Evolutionary conservation across 2,113 vertebrate genomes (phyloP), one percentile per base, ranked within the genome.

Genomic region (Mustelus asterias): DNA sequence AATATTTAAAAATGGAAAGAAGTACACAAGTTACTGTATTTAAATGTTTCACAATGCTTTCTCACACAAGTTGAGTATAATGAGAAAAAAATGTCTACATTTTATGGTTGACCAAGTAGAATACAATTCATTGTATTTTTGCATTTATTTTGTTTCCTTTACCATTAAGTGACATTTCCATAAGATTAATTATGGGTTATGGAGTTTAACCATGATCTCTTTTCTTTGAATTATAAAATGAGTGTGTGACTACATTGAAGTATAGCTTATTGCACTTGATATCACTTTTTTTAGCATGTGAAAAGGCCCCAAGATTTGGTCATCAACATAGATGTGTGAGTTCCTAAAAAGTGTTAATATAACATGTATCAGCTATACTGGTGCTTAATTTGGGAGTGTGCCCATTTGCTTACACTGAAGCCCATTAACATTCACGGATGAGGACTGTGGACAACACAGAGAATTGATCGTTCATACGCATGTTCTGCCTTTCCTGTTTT

Each of bases 181-280:
- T 72, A 26, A 94, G 41, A 94, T 94, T 94, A 37, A 72, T 72
- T 72, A 24, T 95, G 67, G 93, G 69, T 26, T 54, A 29, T 95
- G 44, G 69, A 95, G 94, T 95, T 95, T 54, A 76, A 18, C 44
- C 26, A 54, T 72, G 69, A 95, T 26, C 94, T 94, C 65, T 67
- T 72, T 94, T 48, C 41, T 95, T 95, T 95, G 94, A 95, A 48
- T 72, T 95, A 48, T 72, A 72, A 70, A 26, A 72, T 37, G 65
- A 93, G 89, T 54, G 94, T 95, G 94, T 95, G 94, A 95, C 69
- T 65, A 93, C n/a, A 76, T 95, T 72, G 65, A 95, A 95, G 94
- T 95, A 95, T 95, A 95, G 94, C 94, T 72, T 95, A 76, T 95
- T 95, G 94, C 94, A 95, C 94, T 95, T 95, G 94, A 95, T 95